These are phyloP conservation scores for Battus philenor DNA, from an alignment of 1,140 invertebrate species.

Conservation along the genomic window DNA sequence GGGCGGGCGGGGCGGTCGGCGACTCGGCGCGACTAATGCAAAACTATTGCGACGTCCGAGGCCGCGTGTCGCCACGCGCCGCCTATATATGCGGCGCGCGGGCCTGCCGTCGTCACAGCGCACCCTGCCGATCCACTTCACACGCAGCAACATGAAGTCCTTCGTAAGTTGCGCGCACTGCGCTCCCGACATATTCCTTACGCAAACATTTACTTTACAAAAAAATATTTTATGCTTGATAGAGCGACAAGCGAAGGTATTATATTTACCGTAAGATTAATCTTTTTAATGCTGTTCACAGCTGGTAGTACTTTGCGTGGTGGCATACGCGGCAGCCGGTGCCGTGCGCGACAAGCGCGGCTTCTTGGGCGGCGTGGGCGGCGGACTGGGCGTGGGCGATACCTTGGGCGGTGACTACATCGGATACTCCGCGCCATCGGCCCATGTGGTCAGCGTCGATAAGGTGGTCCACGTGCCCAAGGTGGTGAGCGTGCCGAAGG, in stretches of 20 bases:
- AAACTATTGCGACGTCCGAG: no score
- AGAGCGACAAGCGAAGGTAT: no score
- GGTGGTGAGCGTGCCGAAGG: slow-evolving; percentile 29
- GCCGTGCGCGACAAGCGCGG: slow-evolving; percentile 31
- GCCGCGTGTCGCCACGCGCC: no score
- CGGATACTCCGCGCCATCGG: slow-evolving; percentile 21
- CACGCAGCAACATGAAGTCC: not conserved
- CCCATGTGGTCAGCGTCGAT: slow-evolving; percentile 29
- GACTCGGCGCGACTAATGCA: no score
- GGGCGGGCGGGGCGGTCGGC: no score
- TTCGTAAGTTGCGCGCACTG: not conserved
- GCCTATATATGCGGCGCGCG: no score
- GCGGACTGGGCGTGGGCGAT: not conserved
- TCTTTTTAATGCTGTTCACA: slow-evolving; percentile 6
- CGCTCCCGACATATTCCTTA: no score
- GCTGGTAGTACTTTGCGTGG: slow-evolving; percentile 23
- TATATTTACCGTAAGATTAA: no score
- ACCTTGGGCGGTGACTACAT: slow-evolving; percentile 18
- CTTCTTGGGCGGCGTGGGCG: slow-evolving; percentile 21
- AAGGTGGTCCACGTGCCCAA: slow-evolving; percentile 39
- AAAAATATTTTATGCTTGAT: no score
- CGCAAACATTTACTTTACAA: no score
- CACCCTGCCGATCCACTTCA: no score
- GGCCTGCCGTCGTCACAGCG: no score
- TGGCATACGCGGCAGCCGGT: slow-evolving; percentile 22